Conservation (phyloP, 1,140 invertebrate species). For the Pomacea maculata region DNA sequence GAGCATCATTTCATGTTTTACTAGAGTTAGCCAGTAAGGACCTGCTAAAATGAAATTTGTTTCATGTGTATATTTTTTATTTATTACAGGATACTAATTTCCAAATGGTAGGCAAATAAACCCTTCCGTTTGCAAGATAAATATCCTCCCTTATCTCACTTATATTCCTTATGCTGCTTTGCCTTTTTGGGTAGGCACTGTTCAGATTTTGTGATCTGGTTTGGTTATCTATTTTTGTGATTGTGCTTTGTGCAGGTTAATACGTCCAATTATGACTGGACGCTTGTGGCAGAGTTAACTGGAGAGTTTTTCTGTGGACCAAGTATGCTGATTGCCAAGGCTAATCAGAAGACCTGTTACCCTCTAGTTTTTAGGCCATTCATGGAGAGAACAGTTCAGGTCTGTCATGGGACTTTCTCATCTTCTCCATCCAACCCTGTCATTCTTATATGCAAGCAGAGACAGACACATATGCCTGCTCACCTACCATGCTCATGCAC, state of each 20-base stretch:
- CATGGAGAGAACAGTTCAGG: slow-evolving; percentile 52
- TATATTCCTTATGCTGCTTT: no score
- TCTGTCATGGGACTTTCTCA: slow-evolving; percentile 23
- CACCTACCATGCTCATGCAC: not conserved
- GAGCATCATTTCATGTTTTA: not conserved
- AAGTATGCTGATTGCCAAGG: slow-evolving; percentile 53
- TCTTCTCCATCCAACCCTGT: no score
- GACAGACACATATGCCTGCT: no score
- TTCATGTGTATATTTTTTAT: not conserved
- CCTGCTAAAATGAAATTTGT: not conserved
- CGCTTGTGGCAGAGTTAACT: slow-evolving; percentile 48
- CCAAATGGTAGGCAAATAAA: no score
- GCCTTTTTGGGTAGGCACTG: no score
- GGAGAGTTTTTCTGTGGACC: slow-evolving; percentile 62
- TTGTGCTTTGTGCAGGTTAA: slow-evolving; percentile 51
- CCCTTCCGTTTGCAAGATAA: no score
- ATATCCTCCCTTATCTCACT: no score
- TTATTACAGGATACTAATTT: no score
- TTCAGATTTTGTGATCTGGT: not conserved
- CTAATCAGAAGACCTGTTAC: slow-evolving; percentile 56
- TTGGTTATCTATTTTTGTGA: not conserved
- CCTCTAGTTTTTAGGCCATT: slow-evolving; percentile 59
- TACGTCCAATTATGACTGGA: slow-evolving; percentile 61
- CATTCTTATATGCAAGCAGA: no score
- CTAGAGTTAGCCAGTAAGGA: not conserved